These are phyloP conservation scores for Toxostoma redivivum DNA, from an alignment of 2,113 vertebrate species.

Conservation along the genomic window DNA sequence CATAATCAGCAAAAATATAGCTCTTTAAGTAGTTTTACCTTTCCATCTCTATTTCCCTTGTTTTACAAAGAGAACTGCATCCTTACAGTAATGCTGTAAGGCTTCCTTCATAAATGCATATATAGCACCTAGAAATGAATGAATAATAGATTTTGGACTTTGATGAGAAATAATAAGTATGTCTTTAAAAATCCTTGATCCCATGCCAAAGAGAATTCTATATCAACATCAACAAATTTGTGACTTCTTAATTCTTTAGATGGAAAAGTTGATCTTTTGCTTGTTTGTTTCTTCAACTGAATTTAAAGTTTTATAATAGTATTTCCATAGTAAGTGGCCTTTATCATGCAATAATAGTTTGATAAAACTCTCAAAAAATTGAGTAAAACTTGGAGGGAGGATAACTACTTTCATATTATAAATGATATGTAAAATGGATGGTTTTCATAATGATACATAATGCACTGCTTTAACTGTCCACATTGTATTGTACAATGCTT, in stretches of 20 bases:
- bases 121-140: not conserved
- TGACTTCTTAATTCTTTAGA: not conserved
- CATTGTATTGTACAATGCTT: conserved; percentile 25
- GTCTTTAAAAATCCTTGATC: not conserved
- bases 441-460: conserved; percentile 58
- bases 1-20: not conserved
- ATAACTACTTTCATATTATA: conserved; percentile 55
- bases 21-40: not conserved
- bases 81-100: not conserved
- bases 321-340: conserved; percentile 8
- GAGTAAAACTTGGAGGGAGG: conserved; percentile 60
- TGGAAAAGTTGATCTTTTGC: not conserved
- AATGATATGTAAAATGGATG: conserved; percentile 59
- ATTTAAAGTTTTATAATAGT: not conserved
- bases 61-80: not conserved
- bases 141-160: conserved; percentile 1
- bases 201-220: not conserved
- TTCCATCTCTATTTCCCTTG: not conserved
- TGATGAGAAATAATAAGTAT: not conserved
- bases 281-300: not conserved
- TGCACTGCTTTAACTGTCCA: conserved; percentile 48
- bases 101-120: not conserved
- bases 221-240: not conserved
- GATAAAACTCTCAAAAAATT: conserved; percentile 46
- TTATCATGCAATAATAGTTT: conserved; percentile 3